Conservation (phyloP, 2,797 vertebrate genomes). For the Sandelia bainsii region DNA sequence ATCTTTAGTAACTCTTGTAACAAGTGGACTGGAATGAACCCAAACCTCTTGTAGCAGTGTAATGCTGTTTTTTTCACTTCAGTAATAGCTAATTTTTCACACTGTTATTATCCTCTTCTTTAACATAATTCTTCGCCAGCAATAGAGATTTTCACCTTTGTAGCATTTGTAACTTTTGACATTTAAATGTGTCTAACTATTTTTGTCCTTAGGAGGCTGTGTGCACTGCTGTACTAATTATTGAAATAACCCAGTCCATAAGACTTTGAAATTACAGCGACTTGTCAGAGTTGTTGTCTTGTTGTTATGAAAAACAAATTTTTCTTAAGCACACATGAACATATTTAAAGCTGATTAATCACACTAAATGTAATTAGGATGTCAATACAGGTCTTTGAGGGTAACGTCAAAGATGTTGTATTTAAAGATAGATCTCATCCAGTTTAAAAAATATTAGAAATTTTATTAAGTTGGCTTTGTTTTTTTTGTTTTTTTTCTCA, state of each 20-base stretch:
- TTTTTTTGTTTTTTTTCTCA: conserved; percentile 21
- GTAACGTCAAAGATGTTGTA: conserved; percentile 23
- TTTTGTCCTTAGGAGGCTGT: neutral
- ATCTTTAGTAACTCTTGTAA: neutral
- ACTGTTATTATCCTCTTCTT: neutral
- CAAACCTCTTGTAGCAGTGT: neutral
- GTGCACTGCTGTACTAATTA: neutral
- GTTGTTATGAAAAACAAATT: conserved; percentile 19
- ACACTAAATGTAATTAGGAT: conserved; percentile 19
- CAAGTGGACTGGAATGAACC: conserved; percentile 6
- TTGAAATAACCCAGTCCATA: neutral
- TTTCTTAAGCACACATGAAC: conserved; percentile 12
- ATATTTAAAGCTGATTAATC: conserved; percentile 30
- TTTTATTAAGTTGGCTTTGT: conserved; percentile 21
- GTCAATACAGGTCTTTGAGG: conserved; percentile 14
- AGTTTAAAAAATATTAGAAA: conserved; percentile 40
- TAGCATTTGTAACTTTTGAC: neutral
- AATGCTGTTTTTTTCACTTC: neutral
- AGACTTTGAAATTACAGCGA: conserved; percentile 16
- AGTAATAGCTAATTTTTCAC: neutral
- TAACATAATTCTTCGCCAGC: neutral
- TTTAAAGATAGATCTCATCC: conserved; percentile 30
- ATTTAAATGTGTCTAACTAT: neutral
- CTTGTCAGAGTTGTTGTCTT: conserved; percentile 14
- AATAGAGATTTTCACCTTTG: neutral